These are phyloP conservation scores for Dasypus novemcinctus DNA, from an alignment of 2,113 vertebrate species.

Conservation along the genomic window DNA sequence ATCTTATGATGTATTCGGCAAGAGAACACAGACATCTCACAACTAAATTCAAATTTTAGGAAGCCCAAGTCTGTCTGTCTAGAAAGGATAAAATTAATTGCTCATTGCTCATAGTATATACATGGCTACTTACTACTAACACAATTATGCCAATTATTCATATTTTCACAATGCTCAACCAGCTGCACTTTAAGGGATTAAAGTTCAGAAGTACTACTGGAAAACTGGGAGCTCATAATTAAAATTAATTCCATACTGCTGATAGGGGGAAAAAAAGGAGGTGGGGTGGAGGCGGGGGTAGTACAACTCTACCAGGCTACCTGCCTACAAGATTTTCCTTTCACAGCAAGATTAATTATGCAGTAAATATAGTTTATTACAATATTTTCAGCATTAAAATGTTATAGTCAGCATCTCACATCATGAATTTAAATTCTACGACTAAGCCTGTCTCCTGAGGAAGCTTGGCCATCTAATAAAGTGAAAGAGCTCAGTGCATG, in stretches of 20 bases:
- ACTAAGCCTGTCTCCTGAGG: background rate
- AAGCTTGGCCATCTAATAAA: background rate
- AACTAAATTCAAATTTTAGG: constrained; percentile 38
- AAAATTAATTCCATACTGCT: background rate
- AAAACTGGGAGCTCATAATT: constrained; percentile 36
- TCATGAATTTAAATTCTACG: background rate
- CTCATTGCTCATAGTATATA: background rate
- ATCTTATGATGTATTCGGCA: background rate
- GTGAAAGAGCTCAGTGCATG: background rate
- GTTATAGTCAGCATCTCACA: background rate
- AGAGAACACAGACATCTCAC: background rate
- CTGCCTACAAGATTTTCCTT: constrained; percentile 16
- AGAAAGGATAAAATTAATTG: constrained; percentile 41
- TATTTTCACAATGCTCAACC: constrained; percentile 33
- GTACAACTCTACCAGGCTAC: background rate
- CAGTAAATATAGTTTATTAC: background rate
- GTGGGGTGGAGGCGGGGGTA: too few species aligned
- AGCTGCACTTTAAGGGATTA: constrained; percentile 32
- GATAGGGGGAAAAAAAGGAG: background rate
- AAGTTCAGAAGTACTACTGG: constrained; percentile 13
- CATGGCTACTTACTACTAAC: constrained; percentile 31
- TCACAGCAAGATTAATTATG: constrained; percentile 41
- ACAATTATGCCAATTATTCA: constrained; percentile 44
- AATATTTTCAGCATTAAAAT: background rate
- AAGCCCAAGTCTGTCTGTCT: background rate